Base-by-base conservation (phyloP, 2,113 vertebrate genomes). In the Lepus europaeus region DNA sequence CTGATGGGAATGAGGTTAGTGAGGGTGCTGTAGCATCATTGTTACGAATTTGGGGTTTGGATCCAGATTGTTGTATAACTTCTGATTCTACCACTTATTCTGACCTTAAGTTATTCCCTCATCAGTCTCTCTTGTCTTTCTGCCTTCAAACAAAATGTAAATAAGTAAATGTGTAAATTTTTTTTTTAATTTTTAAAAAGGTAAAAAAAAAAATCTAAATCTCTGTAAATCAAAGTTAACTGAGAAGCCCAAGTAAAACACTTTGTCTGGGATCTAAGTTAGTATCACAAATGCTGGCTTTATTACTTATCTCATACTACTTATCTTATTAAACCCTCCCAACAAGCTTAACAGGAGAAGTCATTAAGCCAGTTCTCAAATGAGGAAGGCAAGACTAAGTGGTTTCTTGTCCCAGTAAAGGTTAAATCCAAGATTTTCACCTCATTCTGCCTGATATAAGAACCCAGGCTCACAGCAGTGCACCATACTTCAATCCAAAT, bases 391-490 rank as follows among this genome's bases (percentile, higher is more conserved):
- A 39, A 49, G n/a, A 45, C 49, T 29, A 7, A 63, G 61, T n/a
- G 25, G 27, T 6, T 51, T 45, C 63, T 56, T 5, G 56, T 53
- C 17, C 29, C 9, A 29, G 0, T 23, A 22, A 82, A 5, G 36
- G 6, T 6, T 25, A 17, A 22, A 36, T 16, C 29, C 39, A 59
- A 29, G 78, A 49, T n/a, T 63, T 51, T 56, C 29, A 29, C 4
- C 63, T 14, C 5, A 25, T n/a, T 64, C 39, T 11, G 2, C 59
- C 56, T 29, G 2, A 17, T 9, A 0, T 0, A 12, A 39, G 5
- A 81, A 23, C 17, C 25, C 25, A 22, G 3, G 1, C 63, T 9
- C n/a, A 0, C 0, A 17, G 45, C 6, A 2, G 14, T 0, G 0
- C 1, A 8, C 39, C 16, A 3, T 12, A 3, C 6, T 11, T 22